A percentile compares a stretch with the other conserved stretches of the same genome.
phyloP scores from a whole-genome alignment of 2,888 invertebrate genomes.

The Cheilosia soror region DNA sequence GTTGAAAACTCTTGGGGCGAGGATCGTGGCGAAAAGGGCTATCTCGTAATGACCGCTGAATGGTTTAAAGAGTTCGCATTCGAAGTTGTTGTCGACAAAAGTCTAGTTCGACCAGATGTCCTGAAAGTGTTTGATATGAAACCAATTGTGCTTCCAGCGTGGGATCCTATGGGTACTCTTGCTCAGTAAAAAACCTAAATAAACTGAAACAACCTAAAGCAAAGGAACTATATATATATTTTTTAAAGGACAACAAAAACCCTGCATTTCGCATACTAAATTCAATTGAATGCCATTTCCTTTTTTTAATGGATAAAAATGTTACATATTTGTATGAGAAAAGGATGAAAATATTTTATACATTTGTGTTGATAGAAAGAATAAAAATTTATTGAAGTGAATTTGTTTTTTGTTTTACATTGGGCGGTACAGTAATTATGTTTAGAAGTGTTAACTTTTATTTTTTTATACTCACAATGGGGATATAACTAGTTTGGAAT shows the following conservation, averaged over 20 bases:
- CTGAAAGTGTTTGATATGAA: constrained; percentile 90
- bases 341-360: constrained; percentile 64
- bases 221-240: constrained; percentile 60
- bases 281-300: constrained; percentile 72
- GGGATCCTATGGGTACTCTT: constrained; percentile 97
- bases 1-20: constrained; percentile 97
- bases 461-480: too few species aligned
- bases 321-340: constrained; percentile 35
- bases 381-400: constrained; percentile 66
- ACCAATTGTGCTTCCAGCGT: constrained; percentile 92
- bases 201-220: constrained; percentile 58
- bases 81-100: constrained; percentile 95
- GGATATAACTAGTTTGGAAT: too few species aligned
- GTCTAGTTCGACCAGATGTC: constrained; percentile 90
- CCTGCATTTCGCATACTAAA: constrained; percentile 73
- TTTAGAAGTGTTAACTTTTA: too few species aligned
- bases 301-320: constrained; percentile 68
- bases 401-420: neutral
- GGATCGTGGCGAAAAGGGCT: constrained; percentile 94
- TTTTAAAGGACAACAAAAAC: constrained; percentile 49
- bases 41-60: constrained; percentile 91
- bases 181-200: constrained; percentile 83
- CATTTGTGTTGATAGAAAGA: constrained; percentile 70
- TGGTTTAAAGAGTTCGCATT: constrained; percentile 96
- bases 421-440: too few species aligned